phyloP scores from a whole-genome alignment of 2,113 vertebrate species.

The Gadus macrocephalus region DNA sequence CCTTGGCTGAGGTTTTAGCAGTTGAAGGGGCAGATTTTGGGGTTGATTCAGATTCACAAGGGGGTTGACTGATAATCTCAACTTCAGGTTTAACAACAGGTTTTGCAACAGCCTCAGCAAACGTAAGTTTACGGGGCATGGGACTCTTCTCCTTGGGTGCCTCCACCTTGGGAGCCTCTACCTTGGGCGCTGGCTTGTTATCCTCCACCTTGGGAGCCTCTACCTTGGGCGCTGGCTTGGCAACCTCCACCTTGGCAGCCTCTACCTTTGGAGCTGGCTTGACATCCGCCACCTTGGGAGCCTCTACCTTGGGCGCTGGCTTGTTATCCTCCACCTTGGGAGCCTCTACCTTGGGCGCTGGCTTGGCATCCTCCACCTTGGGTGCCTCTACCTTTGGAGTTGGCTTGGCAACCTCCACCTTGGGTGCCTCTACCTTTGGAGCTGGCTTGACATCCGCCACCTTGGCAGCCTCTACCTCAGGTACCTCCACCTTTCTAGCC shows the following conservation, averaged over 20 bases:
- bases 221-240: conserved; percentile 17
- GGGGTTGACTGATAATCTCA: conserved; percentile 33
- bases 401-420: conserved; percentile 6
- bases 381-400: neutral
- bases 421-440: neutral
- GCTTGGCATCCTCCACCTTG: neutral
- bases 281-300: neutral
- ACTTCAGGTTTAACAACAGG: conserved; percentile 52
- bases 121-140: conserved; percentile 67
- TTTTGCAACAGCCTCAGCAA: conserved; percentile 63
- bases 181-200: neutral
- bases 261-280: neutral
- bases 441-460: conserved; percentile 5
- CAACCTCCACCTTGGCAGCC: neutral
- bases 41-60: conserved; percentile 37
- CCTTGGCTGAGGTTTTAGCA: conserved; percentile 71
- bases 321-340: neutral
- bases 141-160: neutral
- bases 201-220: conserved; percentile 5
- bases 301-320: neutral
- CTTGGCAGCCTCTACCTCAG: neutral
- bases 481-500: neutral
- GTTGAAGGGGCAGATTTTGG: conserved; percentile 58
- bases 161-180: neutral
- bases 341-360: conserved; percentile 5